A percentile compares a stretch with the other conserved stretches of the same genome.
Conservation (phyloP, 2,888 invertebrate species). For the Cerceris ruficornis region DNA sequence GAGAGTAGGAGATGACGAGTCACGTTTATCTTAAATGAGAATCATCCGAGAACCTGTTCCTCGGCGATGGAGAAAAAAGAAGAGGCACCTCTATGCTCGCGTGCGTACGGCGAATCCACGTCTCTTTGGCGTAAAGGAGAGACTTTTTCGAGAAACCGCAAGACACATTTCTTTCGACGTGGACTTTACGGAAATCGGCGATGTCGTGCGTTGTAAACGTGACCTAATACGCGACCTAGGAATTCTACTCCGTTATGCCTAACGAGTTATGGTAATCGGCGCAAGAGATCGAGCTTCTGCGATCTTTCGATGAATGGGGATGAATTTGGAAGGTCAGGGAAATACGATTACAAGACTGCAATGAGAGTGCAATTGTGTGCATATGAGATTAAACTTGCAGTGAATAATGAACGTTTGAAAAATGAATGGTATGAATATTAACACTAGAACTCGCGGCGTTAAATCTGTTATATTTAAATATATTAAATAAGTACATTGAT, state of each 20-base stretch:
- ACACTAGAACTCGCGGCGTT: no score
- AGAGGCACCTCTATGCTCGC: background rate
- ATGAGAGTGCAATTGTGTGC: no score
- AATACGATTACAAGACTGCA: no score
- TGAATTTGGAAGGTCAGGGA: background rate
- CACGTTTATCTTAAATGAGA: conserved; percentile 30
- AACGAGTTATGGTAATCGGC: conserved; percentile 37
- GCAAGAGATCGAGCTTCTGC: background rate
- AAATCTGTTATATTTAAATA: no score
- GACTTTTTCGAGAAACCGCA: conserved; percentile 26
- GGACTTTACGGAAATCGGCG: conserved; percentile 11
- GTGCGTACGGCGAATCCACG: background rate
- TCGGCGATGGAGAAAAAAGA: background rate
- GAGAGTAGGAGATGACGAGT: background rate
- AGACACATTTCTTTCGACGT: background rate
- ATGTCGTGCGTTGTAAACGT: conserved; percentile 8
- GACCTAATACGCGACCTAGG: conserved; percentile 10
- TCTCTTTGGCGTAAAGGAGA: conserved; percentile 19
- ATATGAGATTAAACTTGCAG: no score
- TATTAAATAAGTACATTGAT: no score
- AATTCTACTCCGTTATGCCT: background rate
- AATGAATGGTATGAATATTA: no score
- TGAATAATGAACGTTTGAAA: no score
- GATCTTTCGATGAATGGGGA: background rate
- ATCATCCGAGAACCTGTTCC: conserved; percentile 44